Base-by-base conservation (phyloP, 2,113 vertebrate species). In the Mystacornis crossleyi region DNA sequence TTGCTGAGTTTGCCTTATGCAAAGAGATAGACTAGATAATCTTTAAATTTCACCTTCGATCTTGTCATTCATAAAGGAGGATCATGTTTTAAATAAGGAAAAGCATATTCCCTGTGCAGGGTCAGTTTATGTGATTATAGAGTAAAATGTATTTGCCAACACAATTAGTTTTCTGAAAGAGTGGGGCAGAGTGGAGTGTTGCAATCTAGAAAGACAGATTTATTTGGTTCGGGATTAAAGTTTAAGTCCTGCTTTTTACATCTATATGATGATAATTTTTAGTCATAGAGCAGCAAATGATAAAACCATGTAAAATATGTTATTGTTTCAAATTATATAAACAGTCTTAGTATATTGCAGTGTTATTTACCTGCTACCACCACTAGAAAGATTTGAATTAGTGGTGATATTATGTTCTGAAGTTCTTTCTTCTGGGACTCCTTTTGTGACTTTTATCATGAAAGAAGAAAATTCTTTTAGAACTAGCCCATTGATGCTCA, bases 391-490 rank as follows among this genome's bases (percentile, higher is more conserved):
- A 84, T 54, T 17, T 57, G 29, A 57, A 71, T 5, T 29, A 29
- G 4, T 34, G 4, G 18, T 54, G 6, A 38, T 62, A 14, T 0
- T 0, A 31, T 26, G 1, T 36, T 86, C 45, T 73, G 25, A 11
- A 84, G 6, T 43, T 69, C n/a, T 50, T 90, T 75, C 18, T 69
- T 65, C 14, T 81, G n/a, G 4, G 12, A 40, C 16, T 58, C 3
- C 9, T 79, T 47, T 73, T 62, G 16, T 45, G 25, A 61, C 21
- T 82, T 79, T 34, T 31, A n/a, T 25, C 8, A 73, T 14, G 28
- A 51, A 31, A 51, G 10, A 84, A 72, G 13, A 57, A 69, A 64
- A 64, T 77, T 48, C 6, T 2, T 47, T 21, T 36, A 36, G 25
- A 90, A 5, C 14, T 51, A 43, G 9, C 8, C 7, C 33, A 38